phyloP scores from a whole-genome alignment of 2,888 invertebrate genomes.

The Diploptera punctata region DNA sequence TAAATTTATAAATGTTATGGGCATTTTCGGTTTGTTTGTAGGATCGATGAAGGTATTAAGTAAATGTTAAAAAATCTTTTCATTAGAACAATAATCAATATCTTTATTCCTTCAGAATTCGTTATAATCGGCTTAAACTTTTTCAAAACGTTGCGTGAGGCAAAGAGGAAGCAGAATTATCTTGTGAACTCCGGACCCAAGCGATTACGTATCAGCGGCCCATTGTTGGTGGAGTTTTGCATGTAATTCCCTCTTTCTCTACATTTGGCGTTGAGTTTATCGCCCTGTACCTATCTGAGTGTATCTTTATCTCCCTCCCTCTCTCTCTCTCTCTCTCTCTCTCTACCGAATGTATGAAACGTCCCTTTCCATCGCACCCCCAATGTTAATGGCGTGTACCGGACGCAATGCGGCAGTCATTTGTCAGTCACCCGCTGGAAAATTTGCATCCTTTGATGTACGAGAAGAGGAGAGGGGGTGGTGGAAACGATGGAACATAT shows the following conservation, averaged over 20 bases:
- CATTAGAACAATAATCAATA: no score
- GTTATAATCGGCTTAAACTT: no score
- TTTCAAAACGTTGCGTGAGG: no score
- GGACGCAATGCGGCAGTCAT: slow-evolving; percentile 41
- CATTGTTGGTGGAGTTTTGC: slow-evolving; percentile 15
- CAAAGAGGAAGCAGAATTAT: neutral
- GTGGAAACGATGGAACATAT: slow-evolving; percentile 11
- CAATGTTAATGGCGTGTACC: slow-evolving; percentile 23
- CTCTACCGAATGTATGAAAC: slow-evolving; percentile 7
- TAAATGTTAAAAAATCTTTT: no score
- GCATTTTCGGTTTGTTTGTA: no score
- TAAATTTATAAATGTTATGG: no score
- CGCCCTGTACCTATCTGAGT: slow-evolving; percentile 10
- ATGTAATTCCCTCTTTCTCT: slow-evolving; percentile 7
- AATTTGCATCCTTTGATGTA: slow-evolving; percentile 43
- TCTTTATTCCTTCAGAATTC: no score
- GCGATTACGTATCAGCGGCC: neutral
- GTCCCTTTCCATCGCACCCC: slow-evolving; percentile 20
- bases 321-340: no score
- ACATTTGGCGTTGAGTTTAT: slow-evolving; percentile 15
- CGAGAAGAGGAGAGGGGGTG: neutral
- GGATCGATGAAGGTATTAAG: no score
- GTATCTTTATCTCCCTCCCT: slow-evolving; percentile 5
- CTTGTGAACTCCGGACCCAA: neutral
- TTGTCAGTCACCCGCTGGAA: slow-evolving; percentile 42